Conservation (phyloP, 2,113 vertebrate genomes). For the Laticauda colubrina region DNA sequence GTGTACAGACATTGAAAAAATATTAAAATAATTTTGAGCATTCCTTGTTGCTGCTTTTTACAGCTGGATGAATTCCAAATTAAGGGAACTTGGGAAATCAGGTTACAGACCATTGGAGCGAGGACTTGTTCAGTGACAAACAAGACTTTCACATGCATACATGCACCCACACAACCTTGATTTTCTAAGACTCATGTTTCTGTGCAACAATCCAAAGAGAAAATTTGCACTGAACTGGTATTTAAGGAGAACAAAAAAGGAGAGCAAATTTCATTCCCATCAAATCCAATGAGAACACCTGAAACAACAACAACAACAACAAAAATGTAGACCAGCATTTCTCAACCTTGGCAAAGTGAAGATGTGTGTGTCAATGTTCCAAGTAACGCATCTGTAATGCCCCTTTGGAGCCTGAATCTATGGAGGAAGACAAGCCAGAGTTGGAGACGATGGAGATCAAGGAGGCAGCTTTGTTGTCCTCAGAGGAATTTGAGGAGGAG, state of each 20-base stretch:
- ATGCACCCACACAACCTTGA: neutral
- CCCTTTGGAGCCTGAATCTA: too few species aligned
- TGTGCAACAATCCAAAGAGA: neutral
- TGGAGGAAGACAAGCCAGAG: too few species aligned
- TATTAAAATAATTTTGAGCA: neutral
- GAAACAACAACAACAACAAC: neutral
- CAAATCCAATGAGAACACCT: neutral
- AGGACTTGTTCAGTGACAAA: neutral
- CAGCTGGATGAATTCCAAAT: neutral
- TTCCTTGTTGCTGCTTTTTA: neutral
- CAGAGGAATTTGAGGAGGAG: too few species aligned
- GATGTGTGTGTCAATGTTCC: too few species aligned
- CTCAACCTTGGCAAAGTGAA: too few species aligned
- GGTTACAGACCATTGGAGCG: neutral
- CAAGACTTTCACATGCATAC: neutral
- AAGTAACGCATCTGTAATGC: too few species aligned
- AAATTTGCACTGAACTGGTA: neutral
- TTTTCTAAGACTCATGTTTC: neutral
- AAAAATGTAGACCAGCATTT: neutral
- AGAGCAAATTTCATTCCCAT: neutral
- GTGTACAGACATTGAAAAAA: neutral
- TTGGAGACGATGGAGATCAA: too few species aligned
- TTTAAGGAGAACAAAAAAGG: neutral
- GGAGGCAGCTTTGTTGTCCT: too few species aligned
- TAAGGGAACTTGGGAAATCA: neutral